These are phyloP conservation scores for Ridgeia piscesae DNA, from an alignment of 1,140 invertebrate genomes.

Conservation along the genomic window DNA sequence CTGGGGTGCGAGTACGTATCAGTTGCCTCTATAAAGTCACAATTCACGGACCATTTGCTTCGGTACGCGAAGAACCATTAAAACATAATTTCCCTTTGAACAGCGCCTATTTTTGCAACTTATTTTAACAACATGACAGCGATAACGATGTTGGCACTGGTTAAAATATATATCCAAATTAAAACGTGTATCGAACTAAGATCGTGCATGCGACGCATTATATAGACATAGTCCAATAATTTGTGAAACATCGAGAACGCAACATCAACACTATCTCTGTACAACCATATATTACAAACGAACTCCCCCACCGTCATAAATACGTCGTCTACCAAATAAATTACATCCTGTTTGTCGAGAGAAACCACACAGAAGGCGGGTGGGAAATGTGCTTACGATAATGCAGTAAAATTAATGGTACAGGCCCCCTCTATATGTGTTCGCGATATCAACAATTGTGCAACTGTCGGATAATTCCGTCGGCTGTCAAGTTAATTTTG, in stretches of 20 bases:
- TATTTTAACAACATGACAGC: background rate
- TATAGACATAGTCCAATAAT: background rate
- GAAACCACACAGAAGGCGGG: background rate
- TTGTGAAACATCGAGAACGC: background rate
- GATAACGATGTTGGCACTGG: background rate
- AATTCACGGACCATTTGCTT: background rate
- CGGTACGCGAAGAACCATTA: background rate
- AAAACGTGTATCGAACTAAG: background rate
- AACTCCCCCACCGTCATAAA: background rate
- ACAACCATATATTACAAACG: background rate
- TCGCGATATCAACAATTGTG: background rate
- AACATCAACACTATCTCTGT: background rate
- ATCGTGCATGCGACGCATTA: background rate
- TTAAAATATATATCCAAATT: background rate
- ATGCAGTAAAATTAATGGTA: background rate
- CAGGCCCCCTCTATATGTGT: background rate
- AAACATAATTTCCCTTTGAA: background rate
- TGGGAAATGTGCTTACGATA: background rate
- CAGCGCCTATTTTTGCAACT: background rate
- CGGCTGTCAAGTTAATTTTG: background rate
- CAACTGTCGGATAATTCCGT: background rate
- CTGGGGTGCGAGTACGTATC: background rate
- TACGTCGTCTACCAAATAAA: background rate
- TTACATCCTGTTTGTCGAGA: background rate
- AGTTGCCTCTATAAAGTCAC: background rate